phyloP scores from a whole-genome alignment of 1,140 invertebrate genomes.

The Caerostris darwini region DNA sequence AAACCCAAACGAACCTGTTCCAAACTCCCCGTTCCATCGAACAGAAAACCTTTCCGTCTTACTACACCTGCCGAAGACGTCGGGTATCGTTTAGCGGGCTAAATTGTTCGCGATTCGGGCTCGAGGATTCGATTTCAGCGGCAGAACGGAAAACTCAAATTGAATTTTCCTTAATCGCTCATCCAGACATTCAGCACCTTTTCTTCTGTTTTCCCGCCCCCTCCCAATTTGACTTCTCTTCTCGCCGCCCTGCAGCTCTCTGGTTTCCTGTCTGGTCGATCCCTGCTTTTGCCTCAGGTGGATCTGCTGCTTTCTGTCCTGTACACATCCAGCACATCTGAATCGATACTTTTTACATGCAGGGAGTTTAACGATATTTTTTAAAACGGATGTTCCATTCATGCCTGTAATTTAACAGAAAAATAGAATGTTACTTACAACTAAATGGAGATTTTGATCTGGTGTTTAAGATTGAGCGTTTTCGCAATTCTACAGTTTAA shows the following conservation, averaged over 20 bases:
- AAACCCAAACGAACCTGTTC: not conserved
- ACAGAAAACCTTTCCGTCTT: not conserved
- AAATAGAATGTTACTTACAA: not conserved
- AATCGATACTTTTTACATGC: not conserved
- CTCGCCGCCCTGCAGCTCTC: not conserved
- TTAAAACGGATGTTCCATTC: not conserved
- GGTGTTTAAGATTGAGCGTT: no score
- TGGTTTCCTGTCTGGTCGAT: not conserved
- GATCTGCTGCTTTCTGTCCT: not conserved
- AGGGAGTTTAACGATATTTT: not conserved
- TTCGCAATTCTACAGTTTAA: no score
- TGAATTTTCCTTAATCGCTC: conserved; percentile 62
- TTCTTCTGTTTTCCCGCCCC: not conserved
- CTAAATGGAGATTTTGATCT: not conserved
- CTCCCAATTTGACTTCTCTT: not conserved
- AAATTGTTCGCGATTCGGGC: not conserved
- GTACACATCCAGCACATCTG: not conserved
- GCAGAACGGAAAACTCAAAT: conserved; percentile 52
- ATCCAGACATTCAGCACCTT: conserved; percentile 8
- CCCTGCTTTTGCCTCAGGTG: not conserved
- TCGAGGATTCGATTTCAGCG: conserved; percentile 29
- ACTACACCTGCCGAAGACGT: not conserved
- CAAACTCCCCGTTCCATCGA: not conserved
- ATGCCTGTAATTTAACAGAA: not conserved
- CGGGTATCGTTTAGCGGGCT: not conserved